phyloP scores from a whole-genome alignment of 2,888 invertebrate species.

The Parapristionchus giblindavisi region DNA sequence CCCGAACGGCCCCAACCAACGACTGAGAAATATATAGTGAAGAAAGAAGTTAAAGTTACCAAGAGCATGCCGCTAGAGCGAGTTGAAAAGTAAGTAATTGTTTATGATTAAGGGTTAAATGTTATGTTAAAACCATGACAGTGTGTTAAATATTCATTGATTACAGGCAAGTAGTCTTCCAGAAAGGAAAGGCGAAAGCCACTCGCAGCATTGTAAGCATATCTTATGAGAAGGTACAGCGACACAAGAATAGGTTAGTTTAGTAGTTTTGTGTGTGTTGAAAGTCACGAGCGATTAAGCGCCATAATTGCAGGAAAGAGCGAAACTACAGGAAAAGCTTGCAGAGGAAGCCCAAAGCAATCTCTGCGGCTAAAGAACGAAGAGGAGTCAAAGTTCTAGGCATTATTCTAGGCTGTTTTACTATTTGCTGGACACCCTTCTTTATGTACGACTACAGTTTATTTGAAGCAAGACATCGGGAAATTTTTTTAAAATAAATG shows the following conservation, averaged over 20 bases:
- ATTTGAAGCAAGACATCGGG: too few relatives aligned
- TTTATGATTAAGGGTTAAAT: too few relatives aligned
- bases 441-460: conserved; percentile 67
- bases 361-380: conserved; percentile 69
- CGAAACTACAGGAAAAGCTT: conserved; percentile 64
- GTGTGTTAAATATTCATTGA: neutral
- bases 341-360: conserved; percentile 68
- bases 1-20: neutral
- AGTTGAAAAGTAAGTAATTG: conserved; percentile 21
- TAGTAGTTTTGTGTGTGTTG: neutral
- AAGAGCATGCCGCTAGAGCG: conserved; percentile 33
- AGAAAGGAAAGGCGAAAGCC: conserved; percentile 53
- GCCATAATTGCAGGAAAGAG: conserved; percentile 60
- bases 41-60: conserved; percentile 22
- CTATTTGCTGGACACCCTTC: conserved; percentile 69
- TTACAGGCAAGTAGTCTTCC: conserved; percentile 49
- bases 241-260: conserved; percentile 64
- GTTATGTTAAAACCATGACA: too few relatives aligned
- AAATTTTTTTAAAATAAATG: too few relatives aligned
- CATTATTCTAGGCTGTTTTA: conserved; percentile 69
- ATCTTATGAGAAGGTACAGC: conserved; percentile 64
- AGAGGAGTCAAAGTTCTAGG: conserved; percentile 69
- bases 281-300: neutral
- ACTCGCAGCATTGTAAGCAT: conserved; percentile 48
- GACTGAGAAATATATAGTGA: conserved; percentile 1